A percentile compares a stretch with the other conserved stretches of the same genome.
These are phyloP conservation scores for Artibeus lituratus DNA, from an alignment of 2,797 vertebrate genomes.

Conservation along the genomic window DNA sequence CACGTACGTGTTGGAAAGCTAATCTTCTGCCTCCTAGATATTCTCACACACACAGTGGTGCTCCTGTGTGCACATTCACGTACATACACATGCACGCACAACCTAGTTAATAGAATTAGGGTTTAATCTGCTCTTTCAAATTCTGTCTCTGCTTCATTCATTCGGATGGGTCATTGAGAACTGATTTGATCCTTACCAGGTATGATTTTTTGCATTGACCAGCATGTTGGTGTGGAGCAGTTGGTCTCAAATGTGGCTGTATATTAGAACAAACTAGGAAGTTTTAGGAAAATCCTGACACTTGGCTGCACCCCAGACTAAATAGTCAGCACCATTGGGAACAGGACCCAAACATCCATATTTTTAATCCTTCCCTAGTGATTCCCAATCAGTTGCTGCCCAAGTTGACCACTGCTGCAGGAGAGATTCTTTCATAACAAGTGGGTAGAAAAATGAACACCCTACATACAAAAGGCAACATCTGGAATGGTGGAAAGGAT, in stretches of 20 bases:
- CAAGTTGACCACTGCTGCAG: neutral
- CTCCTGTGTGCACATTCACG: neutral
- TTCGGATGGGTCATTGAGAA: neutral
- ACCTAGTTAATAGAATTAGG: neutral
- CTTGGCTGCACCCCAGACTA: neutral
- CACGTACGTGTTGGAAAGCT: neutral
- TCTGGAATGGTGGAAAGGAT: slow-evolving; percentile 21
- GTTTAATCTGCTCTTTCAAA: neutral
- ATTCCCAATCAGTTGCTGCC: neutral
- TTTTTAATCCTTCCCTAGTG: neutral
- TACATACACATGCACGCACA: neutral
- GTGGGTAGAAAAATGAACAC: neutral
- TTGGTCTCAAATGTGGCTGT: neutral
- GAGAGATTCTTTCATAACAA: neutral
- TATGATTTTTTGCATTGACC: neutral
- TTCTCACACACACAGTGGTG: neutral
- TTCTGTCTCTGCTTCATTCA: neutral
- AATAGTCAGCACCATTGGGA: neutral
- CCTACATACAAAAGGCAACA: neutral
- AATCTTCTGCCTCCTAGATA: neutral
- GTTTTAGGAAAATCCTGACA: neutral
- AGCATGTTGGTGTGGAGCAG: neutral
- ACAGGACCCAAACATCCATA: neutral
- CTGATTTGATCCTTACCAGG: neutral
- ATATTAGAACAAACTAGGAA: neutral